Evolutionary conservation across 2,888 invertebrate genomes (phyloP), one percentile per base, ranked within the genome.

Genomic region (Hyles lineata): DNA sequence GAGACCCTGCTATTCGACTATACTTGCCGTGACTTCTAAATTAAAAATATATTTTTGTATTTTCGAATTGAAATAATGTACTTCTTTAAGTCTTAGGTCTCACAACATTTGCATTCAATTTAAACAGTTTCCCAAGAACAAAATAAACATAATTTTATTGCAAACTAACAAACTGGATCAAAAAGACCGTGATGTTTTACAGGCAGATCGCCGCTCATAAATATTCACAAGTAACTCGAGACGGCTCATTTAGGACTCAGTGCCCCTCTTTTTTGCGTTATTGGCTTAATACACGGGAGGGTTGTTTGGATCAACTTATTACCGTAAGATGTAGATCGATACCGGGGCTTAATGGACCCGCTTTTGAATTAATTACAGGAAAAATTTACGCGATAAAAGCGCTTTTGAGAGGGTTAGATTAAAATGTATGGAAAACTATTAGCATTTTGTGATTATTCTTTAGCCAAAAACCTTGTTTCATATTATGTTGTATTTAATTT

Each of bases 201-300:
- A 82, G 83, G 82, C 82, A 86, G 86, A 88, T 88, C 81, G 86
- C 83, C 85, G 78, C 90, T 93, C 92, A 94, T 94, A 93, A 94
- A 94, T 94, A 94, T 94, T 93, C 93, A 94, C 81, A 81, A 89
- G 93, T 89, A 88, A 93, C 89, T 85, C 79, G 91, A 92, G 92
- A 91, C 87, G 92, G 86, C 91, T 94, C 94, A 94, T 94, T 94
- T 91, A 90, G 90, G 85, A 81, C 83, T 82, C 76, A 82, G 85
- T 86, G 87, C 89, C 92, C 92, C 90, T 91, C 91, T 92, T 93
- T 93, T 92, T 94, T 93, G 87, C 89, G 85, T 90, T 92, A 93
- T 93, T 92, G 91, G 93, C 91, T 90, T 88, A 92, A 90, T 92
- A 79, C 94, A 89, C 93, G 52, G 77, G 93, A 89, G 93, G 88